Conservation (phyloP, 2,113 vertebrate species). For the Sisor rabdophorus region DNA sequence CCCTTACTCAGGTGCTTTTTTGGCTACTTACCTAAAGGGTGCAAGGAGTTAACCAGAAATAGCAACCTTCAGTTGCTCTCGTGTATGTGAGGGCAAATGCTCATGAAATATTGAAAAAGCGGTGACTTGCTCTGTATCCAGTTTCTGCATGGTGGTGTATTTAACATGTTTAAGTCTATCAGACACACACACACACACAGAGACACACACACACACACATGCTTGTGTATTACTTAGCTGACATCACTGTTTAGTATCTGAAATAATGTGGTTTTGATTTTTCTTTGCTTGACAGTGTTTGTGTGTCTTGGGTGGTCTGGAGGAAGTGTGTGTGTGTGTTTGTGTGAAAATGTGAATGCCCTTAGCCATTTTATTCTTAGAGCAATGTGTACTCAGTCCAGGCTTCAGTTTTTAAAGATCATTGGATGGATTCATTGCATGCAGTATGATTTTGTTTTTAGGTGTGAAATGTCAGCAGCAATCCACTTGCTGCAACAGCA, state of each 20-base stretch:
- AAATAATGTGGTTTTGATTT: conserved; percentile 36
- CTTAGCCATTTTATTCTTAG: conserved; percentile 2
- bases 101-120: conserved; percentile 69
- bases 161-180: conserved; percentile 56
- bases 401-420: background rate
- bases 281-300: conserved; percentile 36
- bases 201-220: conserved; percentile 22
- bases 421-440: conserved; percentile 7
- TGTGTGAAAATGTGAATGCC: background rate
- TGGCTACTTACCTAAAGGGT: too few relatives aligned
- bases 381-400: conserved; percentile 1
- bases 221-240: conserved; percentile 45
- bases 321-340: conserved; percentile 10
- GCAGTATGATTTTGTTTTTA: conserved; percentile 2
- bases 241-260: conserved; percentile 12
- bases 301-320: conserved; percentile 30
- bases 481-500: conserved; percentile 1
- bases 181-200: conserved; percentile 37
- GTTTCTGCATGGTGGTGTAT: conserved; percentile 50
- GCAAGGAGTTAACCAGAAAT: conserved; percentile 50
- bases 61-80: conserved; percentile 54
- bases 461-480: conserved; percentile 25
- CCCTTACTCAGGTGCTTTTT: conserved; percentile 44
- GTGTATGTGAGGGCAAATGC: conserved; percentile 48
- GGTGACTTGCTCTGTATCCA: conserved; percentile 43